Evolutionary conservation across 2,797 vertebrate species (phyloP).

Genomic region (Manis javanica): DNA sequence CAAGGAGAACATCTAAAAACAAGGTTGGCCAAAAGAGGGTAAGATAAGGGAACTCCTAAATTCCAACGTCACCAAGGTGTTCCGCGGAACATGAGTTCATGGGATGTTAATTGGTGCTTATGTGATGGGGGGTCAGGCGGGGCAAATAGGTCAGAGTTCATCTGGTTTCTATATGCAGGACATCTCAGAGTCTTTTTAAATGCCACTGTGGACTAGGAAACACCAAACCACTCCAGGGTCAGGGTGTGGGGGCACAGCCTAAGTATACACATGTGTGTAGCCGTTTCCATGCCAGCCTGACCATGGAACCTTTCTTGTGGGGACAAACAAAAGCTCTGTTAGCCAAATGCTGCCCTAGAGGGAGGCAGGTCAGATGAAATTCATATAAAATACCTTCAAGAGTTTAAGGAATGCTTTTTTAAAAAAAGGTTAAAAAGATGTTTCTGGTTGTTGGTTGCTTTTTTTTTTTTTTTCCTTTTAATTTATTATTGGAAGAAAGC

Average conservation of each 20-base stretch:
- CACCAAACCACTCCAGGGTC: neutral
- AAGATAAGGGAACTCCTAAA: too few species aligned
- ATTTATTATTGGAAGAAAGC: constrained; percentile 50
- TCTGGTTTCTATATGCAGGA: too few species aligned
- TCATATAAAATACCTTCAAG: constrained; percentile 15
- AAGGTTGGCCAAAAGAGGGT: too few species aligned
- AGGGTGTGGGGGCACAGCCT: neutral
- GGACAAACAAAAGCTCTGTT: neutral
- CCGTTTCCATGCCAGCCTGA: neutral
- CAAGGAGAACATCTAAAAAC: too few species aligned
- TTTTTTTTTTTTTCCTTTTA: neutral
- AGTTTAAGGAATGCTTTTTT: neutral
- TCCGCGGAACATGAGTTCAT: too few species aligned
- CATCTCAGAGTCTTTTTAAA: too few species aligned
- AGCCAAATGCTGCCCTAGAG: neutral
- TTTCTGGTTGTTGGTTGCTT: neutral
- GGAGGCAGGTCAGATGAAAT: constrained; percentile 6
- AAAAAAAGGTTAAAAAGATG: constrained; percentile 33
- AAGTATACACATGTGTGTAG: neutral
- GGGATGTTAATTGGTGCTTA: too few species aligned
- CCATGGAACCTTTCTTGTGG: neutral
- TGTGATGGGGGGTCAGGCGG: too few species aligned
- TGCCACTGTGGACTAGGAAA: too few species aligned
- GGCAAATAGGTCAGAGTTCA: too few species aligned
- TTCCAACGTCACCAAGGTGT: too few species aligned